These are phyloP conservation scores for Chelidonichthys spinosus DNA, from an alignment of 2,797 vertebrate genomes.

Conservation along the genomic window DNA sequence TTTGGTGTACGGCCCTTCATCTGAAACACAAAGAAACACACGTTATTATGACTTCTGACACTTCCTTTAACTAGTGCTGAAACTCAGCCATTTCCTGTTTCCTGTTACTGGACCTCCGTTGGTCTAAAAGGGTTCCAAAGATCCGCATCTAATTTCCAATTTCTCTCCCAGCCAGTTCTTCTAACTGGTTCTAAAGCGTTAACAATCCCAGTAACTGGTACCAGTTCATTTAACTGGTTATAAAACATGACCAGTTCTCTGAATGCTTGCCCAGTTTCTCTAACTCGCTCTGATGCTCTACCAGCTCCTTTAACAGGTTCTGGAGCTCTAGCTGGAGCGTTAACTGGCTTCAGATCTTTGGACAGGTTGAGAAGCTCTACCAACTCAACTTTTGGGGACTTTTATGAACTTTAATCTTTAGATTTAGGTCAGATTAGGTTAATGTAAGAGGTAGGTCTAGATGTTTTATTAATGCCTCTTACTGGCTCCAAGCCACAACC, in stretches of 20 bases:
- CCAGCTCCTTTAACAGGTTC: neutral
- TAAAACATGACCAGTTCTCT: neutral
- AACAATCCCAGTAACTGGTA: neutral
- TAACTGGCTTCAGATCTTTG: neutral
- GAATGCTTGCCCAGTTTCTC: neutral
- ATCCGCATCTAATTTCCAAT: too few species aligned
- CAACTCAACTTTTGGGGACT: neutral
- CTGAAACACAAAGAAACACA: conserved; percentile 86
- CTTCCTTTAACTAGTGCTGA: neutral
- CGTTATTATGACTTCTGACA: neutral
- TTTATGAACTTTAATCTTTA: too few species aligned
- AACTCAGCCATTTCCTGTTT: neutral
- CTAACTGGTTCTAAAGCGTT: neutral
- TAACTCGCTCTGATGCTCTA: neutral
- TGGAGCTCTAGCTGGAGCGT: accelerated
- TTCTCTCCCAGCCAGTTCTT: neutral
- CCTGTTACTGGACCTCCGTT: too few species aligned
- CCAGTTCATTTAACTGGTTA: neutral
- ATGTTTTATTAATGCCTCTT: too few species aligned
- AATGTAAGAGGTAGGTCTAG: too few species aligned
- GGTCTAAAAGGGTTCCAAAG: neutral
- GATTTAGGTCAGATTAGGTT: too few species aligned
- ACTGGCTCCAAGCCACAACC: too few species aligned
- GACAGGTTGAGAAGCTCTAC: neutral
- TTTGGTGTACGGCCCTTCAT: conserved; percentile 99